A percentile compares a stretch with the other conserved stretches of the same genome.
Conservation (phyloP, 1,140 invertebrate species). For the Ptiloglossa arizonensis region DNA sequence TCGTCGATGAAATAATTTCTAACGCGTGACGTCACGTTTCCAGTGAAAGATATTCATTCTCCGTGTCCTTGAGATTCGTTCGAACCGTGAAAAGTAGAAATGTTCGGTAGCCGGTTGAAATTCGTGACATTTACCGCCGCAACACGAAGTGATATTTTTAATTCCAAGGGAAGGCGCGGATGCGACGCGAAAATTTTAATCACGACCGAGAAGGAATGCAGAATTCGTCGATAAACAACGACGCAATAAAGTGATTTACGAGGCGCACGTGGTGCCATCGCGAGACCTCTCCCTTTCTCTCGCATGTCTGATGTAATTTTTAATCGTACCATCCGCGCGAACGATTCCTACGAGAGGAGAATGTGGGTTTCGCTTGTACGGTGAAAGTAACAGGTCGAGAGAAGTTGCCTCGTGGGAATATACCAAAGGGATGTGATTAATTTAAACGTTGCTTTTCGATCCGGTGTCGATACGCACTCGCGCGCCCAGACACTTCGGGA, state of each 20-base stretch:
- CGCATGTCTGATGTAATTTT: constrained; percentile 25
- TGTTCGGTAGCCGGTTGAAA: no score
- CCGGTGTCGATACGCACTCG: background rate
- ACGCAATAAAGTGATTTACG: constrained; percentile 32
- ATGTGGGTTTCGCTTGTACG: background rate
- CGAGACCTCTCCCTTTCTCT: constrained; percentile 28
- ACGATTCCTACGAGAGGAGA: constrained; percentile 6
- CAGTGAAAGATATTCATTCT: no score
- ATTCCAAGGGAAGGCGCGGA: no score
- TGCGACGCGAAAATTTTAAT: no score
- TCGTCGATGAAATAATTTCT: no score
- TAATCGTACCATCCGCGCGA: constrained; percentile 22
- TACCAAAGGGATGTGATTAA: constrained; percentile 1
- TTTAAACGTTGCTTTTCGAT: background rate
- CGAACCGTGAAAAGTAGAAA: no score
- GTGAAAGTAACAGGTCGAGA: constrained; percentile 41
- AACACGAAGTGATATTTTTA: no score
- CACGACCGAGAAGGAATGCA: constrained; percentile 40
- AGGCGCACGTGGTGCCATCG: constrained; percentile 14
- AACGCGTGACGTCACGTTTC: no score
- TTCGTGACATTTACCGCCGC: no score
- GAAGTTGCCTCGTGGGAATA: background rate
- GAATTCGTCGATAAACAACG: constrained; percentile 20
- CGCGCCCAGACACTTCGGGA: background rate
- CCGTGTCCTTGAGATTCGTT: no score